Evolutionary conservation across 2,797 vertebrate genomes (phyloP).

Genomic region (Coracias cyanogaster): DNA sequence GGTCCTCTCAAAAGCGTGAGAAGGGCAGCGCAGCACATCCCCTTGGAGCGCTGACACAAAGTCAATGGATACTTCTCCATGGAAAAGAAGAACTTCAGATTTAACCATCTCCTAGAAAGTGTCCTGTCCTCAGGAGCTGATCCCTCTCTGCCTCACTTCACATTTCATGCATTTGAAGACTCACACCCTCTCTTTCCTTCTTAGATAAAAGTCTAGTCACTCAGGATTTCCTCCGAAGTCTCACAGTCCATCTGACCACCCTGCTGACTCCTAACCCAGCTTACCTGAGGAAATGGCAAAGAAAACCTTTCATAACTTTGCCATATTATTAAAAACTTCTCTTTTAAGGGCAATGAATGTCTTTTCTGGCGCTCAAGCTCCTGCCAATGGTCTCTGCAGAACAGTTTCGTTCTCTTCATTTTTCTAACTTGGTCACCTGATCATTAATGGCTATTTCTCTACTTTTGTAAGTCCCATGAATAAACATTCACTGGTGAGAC

Average conservation of each 20-base stretch:
- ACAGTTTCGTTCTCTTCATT: background rate
- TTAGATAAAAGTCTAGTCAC: background rate
- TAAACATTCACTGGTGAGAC: background rate
- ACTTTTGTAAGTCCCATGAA: background rate
- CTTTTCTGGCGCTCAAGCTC: background rate
- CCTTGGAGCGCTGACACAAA: background rate
- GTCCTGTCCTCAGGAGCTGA: background rate
- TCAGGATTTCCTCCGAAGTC: background rate
- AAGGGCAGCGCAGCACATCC: background rate
- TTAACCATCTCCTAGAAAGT: background rate
- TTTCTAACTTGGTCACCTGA: background rate
- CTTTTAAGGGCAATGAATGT: background rate
- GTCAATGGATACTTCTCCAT: background rate
- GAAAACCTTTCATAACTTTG: background rate
- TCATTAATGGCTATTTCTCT: background rate
- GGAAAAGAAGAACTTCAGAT: background rate
- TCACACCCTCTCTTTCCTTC: background rate
- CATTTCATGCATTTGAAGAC: background rate
- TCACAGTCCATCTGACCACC: background rate
- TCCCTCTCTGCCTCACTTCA: background rate
- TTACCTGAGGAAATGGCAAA: background rate
- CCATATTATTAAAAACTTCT: background rate
- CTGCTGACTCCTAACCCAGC: background rate
- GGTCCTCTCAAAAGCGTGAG: background rate
- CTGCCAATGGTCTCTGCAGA: background rate